Conservation (phyloP, 1,140 invertebrate genomes). For the Calephelis virginiensis region DNA sequence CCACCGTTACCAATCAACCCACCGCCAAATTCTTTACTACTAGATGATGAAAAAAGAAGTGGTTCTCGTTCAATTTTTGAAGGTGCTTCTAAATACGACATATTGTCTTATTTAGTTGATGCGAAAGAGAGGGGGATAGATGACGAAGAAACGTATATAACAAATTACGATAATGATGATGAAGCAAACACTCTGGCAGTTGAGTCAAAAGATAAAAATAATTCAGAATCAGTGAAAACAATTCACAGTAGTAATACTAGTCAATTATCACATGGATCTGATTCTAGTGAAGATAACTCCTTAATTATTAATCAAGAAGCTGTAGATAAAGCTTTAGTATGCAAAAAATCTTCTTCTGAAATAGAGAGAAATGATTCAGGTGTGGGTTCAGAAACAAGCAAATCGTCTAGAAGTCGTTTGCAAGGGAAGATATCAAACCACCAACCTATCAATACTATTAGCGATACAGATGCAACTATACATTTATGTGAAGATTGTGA, state of each 20-base stretch:
- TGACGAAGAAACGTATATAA: slow-evolving; percentile 80
- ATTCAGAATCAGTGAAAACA: slow-evolving; percentile 68
- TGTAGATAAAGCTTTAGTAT: slow-evolving; percentile 75
- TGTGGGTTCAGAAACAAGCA: slow-evolving; percentile 94
- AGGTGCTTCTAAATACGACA: slow-evolving; percentile 92
- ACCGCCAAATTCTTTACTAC: slow-evolving; percentile 80
- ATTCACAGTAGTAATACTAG: slow-evolving; percentile 80
- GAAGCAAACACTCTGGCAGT: slow-evolving; percentile 78
- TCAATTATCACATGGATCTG: slow-evolving; percentile 80
- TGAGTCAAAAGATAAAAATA: slow-evolving; percentile 79
- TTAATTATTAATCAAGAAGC: slow-evolving; percentile 79
- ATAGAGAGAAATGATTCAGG: slow-evolving; percentile 96
- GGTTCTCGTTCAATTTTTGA: slow-evolving; percentile 87
- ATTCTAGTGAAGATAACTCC: slow-evolving; percentile 85
- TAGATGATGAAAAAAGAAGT: slow-evolving; percentile 82
- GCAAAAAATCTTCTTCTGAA: slow-evolving; percentile 79
- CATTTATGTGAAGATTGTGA: slow-evolving; percentile 89
- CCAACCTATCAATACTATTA: slow-evolving; percentile 54
- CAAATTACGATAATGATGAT: slow-evolving; percentile 78
- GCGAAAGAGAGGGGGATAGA: slow-evolving; percentile 87
- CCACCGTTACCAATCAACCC: slow-evolving; percentile 87
- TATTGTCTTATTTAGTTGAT: slow-evolving; percentile 91
- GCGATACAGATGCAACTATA: slow-evolving; percentile 72
- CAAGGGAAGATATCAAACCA: slow-evolving; percentile 75
- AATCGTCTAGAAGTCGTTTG: slow-evolving; percentile 87